Evolutionary conservation across 35 echinoderm and acorn worm genomes (phyloP).

Genomic region (Strongylocentrotus purpuratus): DNA sequence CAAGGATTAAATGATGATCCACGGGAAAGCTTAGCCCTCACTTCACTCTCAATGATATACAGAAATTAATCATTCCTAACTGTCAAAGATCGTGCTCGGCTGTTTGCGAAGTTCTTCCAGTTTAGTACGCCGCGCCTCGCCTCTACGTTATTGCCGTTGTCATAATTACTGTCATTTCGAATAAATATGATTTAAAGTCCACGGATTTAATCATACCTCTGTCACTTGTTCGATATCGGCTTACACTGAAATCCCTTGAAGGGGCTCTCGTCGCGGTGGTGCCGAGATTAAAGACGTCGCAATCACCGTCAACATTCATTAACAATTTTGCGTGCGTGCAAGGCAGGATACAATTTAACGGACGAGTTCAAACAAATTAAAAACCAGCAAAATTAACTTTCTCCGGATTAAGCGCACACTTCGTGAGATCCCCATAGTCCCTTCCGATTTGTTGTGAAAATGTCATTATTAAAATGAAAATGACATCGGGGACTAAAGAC

Average conservation of each 20-base stretch:
- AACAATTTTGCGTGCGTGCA: neutral
- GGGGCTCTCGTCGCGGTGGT: neutral
- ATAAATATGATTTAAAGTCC: conserved; percentile 29
- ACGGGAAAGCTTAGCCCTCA: neutral
- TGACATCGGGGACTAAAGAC: neutral
- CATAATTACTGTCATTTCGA: conserved; percentile 46
- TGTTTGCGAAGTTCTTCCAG: neutral
- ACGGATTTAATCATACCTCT: conserved; percentile 1
- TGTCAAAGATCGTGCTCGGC: conserved; percentile 12
- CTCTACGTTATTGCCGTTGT: conserved; percentile 25
- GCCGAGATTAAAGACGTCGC: neutral
- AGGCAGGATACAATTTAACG: neutral
- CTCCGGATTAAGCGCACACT: neutral
- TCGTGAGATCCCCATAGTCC: neutral
- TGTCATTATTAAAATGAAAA: conserved; percentile 14
- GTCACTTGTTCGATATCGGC: conserved; percentile 8
- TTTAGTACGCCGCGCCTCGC: neutral
- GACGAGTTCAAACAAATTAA: neutral
- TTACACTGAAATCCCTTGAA: neutral
- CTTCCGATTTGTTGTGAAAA: neutral
- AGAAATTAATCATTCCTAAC: conserved; percentile 4
- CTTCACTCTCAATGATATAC: conserved; percentile 17
- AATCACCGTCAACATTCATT: conserved; percentile 11
- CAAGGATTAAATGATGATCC: neutral
- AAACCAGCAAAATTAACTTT: neutral